These are phyloP conservation scores for Chamaea fasciata DNA, from an alignment of 2,113 vertebrate genomes.

Conservation along the genomic window DNA sequence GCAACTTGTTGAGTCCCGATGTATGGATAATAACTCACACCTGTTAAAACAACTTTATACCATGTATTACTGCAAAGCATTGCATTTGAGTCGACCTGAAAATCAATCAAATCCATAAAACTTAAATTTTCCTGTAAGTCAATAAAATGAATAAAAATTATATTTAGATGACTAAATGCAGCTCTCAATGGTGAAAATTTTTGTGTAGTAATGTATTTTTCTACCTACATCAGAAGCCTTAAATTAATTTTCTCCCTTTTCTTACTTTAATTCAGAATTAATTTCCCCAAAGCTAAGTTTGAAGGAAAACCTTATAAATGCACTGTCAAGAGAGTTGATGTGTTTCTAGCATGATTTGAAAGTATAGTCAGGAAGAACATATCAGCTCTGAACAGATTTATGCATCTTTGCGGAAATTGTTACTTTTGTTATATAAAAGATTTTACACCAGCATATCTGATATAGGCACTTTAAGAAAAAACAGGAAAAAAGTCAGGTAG, in stretches of 20 bases:
- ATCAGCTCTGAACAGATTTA: neutral
- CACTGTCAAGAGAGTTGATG: neutral
- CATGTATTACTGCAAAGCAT: neutral
- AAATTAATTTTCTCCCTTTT: neutral
- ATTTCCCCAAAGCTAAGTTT: neutral
- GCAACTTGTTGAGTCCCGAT: neutral
- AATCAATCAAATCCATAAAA: neutral
- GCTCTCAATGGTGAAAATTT: neutral
- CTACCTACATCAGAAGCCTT: neutral
- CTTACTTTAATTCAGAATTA: neutral
- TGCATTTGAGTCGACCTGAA: neutral
- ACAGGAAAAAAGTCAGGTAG: neutral
- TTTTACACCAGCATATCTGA: slow-evolving; percentile 16
- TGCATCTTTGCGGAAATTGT: neutral
- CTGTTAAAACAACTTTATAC: neutral
- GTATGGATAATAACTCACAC: neutral
- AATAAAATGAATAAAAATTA: neutral
- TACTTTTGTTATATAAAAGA: neutral
- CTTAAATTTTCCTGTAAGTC: neutral
- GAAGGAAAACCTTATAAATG: neutral
- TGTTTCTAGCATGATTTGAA: neutral
- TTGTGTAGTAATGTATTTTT: neutral
- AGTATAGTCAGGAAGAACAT: neutral
- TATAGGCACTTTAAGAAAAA: neutral
- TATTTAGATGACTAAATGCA: neutral